Evolutionary conservation across 2,888 invertebrate species (phyloP), one percentile per base, ranked within the genome.

Genomic region (Papilio elwesi): DNA sequence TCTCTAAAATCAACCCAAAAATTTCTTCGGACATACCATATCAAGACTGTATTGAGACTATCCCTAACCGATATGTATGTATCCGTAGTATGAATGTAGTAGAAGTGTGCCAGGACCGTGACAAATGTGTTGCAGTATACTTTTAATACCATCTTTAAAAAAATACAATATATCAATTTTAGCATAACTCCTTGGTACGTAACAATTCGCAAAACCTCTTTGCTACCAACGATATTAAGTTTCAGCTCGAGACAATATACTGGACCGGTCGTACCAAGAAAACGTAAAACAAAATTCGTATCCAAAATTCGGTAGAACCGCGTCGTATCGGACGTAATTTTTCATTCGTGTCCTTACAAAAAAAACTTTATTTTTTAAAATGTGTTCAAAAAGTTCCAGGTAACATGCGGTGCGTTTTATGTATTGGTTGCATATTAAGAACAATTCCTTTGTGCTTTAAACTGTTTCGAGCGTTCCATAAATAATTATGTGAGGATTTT

Each of bases 271-370:
- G 12, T 36, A 57, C n/a, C 13, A 0, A 9, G 9, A 43, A 38
- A 59, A 38, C 36, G 5, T 36, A 36, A 59, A 38, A 59, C 38
- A 12, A 11, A 62, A 83, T 88, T 87, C 79, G 82, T 87, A 88
- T 90, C 87, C 86, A 86, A 90, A 90, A 90, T 90, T 85, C 91
- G 86, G 91, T 90, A 91, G 91, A 87, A 86, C 85, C 87, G 85
- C 84, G 83, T 83, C 81, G 80, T 89, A 89, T 88, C 90, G 79
- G 71, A 79, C 79, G 84, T 84, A 83, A 87, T 87, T 89, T 87
- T 85, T 91, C 90, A 90, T 91, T 90, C 90, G 90, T 78, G 84
- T 83, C 83, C 87, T 88, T 86, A 82, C 83, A 88, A 88, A 88
- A 86, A 84, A 78, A 82, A 74, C 75, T 78, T 74, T 74, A 75